phyloP scores from a whole-genome alignment of 2,888 invertebrate species.

The Drosophila hamatofila region DNA sequence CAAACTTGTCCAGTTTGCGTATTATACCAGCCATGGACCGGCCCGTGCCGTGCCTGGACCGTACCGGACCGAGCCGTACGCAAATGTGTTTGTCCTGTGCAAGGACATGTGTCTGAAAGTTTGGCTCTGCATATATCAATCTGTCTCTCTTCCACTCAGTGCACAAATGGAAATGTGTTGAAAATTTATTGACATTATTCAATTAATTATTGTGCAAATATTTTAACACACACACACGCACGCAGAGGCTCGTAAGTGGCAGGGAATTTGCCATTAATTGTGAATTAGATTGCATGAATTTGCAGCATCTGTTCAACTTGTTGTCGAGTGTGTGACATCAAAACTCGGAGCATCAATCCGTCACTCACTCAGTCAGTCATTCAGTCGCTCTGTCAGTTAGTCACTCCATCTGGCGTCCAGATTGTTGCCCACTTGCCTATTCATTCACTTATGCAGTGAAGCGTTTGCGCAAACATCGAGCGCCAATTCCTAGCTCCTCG shows the following conservation, averaged over 20 bases:
- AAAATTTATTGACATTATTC: constrained; percentile 84
- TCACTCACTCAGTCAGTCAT: constrained; percentile 40
- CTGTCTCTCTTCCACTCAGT: constrained; percentile 51
- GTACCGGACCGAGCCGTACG: constrained; percentile 56
- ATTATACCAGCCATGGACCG: constrained; percentile 60
- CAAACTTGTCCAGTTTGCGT: constrained; percentile 77
- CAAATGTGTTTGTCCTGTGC: constrained; percentile 78
- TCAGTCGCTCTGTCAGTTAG: constrained; percentile 34
- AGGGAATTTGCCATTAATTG: constrained; percentile 83
- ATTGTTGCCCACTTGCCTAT: constrained; percentile 42
- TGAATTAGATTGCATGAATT: constrained; percentile 82
- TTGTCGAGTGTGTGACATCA: constrained; percentile 28
- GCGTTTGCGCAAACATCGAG: constrained; percentile 62
- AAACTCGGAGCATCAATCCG: constrained; percentile 29
- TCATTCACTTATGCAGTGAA: constrained; percentile 70
- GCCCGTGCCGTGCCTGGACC: constrained; percentile 8
- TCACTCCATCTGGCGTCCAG: constrained; percentile 34
- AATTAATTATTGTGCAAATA: constrained; percentile 85
- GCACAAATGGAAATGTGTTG: constrained; percentile 80
- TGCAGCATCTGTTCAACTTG: constrained; percentile 56
- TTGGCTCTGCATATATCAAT: constrained; percentile 48
- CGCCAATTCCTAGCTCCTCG: constrained; percentile 20
- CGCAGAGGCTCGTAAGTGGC: constrained; percentile 63
- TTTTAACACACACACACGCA: constrained; percentile 64
- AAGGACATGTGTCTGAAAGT: constrained; percentile 68